These are phyloP conservation scores for Drosophila fungiperda DNA, from an alignment of 2,888 invertebrate genomes.

Conservation along the genomic window DNA sequence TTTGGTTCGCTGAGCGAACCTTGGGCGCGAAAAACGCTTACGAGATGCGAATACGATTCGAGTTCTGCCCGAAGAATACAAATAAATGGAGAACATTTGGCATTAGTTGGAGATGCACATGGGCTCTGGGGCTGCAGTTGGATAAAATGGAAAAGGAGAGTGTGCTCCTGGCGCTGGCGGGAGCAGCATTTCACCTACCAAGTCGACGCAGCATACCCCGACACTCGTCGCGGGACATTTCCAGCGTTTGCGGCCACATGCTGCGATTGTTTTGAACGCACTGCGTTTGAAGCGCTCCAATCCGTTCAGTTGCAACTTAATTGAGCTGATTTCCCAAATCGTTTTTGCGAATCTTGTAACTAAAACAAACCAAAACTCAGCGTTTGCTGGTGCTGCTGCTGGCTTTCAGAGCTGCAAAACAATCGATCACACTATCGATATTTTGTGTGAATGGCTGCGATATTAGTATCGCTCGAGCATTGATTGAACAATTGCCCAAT, in stretches of 20 bases:
- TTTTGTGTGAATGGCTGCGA: not conserved
- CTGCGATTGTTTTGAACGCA: slow-evolving; percentile 65
- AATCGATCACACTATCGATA: slow-evolving; percentile 55
- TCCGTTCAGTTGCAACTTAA: slow-evolving; percentile 68
- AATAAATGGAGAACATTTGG: slow-evolving; percentile 31
- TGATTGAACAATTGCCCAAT: not conserved
- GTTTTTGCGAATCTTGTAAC: slow-evolving; percentile 72
- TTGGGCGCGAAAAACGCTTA: slow-evolving; percentile 96
- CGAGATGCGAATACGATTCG: slow-evolving; percentile 95
- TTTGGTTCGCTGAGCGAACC: slow-evolving; percentile 94
- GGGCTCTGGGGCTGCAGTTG: slow-evolving; percentile 3
- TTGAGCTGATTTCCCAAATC: slow-evolving; percentile 66
- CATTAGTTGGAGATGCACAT: slow-evolving; percentile 9
- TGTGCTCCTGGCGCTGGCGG: slow-evolving; percentile 31
- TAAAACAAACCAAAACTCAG: slow-evolving; percentile 77
- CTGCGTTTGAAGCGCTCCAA: slow-evolving; percentile 58
- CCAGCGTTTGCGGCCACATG: slow-evolving; percentile 84
- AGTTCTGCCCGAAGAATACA: slow-evolving; percentile 88
- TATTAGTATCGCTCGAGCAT: not conserved
- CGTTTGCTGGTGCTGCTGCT: slow-evolving; percentile 68
- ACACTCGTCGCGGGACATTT: slow-evolving; percentile 95
- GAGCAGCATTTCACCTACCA: slow-evolving; percentile 86
- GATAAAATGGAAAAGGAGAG: slow-evolving; percentile 4
- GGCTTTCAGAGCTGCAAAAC: slow-evolving; percentile 53
- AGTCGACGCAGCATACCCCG: slow-evolving; percentile 94